Conservation (phyloP, 1,140 invertebrate species). For the Stratiolaelaps scimitus region DNA sequence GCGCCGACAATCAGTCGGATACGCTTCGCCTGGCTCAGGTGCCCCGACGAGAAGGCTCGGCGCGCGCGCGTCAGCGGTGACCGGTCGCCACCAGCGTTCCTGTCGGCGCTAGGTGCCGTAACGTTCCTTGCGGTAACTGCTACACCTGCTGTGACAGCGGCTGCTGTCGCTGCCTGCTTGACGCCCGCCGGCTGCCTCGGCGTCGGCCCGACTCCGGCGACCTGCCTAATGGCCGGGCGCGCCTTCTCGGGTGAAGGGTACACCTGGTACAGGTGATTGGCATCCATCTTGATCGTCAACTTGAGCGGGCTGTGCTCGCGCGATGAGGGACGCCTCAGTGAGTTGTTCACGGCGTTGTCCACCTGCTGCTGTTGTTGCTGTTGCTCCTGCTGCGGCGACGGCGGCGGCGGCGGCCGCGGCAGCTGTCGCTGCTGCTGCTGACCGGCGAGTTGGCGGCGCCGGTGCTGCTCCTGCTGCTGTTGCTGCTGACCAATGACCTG, state of each 20-base stretch:
- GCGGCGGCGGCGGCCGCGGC: not conserved
- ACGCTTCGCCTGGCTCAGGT: conserved; percentile 21
- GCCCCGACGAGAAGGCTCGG: not conserved
- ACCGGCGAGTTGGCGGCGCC: not conserved
- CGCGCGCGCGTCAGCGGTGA: conserved; percentile 7
- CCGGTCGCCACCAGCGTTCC: not conserved
- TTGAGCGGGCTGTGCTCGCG: conserved; percentile 8
- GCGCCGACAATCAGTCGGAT: conserved; percentile 23
- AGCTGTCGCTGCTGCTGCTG: not conserved
- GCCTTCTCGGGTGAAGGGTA: conserved; percentile 2
- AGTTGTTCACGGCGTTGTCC: too few species aligned
- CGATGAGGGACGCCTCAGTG: too few species aligned
- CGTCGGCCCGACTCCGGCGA: not conserved
- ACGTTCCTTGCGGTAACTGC: too few species aligned
- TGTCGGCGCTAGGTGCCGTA: too few species aligned
- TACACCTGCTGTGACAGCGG: too few species aligned
- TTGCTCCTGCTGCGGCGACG: not conserved
- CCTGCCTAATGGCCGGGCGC: not conserved
- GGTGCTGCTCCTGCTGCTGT: not conserved
- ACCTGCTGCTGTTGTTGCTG: too few species aligned
- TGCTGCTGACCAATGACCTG: not conserved
- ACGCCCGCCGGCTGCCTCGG: too few species aligned
- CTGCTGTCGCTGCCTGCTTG: too few species aligned
- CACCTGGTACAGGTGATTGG: conserved; percentile 19
- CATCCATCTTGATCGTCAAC: conserved; percentile 20